phyloP scores from a whole-genome alignment of 1,140 invertebrate species.

The Nasonia giraulti region DNA sequence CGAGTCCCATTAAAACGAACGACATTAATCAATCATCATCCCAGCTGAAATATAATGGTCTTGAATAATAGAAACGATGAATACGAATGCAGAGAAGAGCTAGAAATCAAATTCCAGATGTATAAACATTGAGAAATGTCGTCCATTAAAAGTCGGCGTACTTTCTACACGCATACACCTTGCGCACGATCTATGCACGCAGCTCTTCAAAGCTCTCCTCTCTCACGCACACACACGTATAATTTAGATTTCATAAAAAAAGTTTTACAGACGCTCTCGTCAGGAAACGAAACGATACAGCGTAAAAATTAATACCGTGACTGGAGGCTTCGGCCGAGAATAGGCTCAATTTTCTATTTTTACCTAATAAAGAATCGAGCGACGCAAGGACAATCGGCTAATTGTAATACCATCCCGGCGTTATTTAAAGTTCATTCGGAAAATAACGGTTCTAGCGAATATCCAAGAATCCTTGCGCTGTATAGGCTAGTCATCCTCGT shows the following conservation, averaged over 20 bases:
- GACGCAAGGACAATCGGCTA: neutral
- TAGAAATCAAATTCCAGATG: conserved; percentile 21
- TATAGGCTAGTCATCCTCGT: too few species aligned
- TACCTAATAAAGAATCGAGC: neutral
- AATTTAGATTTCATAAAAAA: conserved; percentile 23
- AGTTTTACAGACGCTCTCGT: neutral
- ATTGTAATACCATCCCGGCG: neutral
- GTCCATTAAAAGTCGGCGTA: conserved; percentile 6
- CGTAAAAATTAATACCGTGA: conserved; percentile 9
- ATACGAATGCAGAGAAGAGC: neutral
- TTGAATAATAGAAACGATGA: neutral
- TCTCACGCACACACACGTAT: too few species aligned
- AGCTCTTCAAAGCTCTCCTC: neutral
- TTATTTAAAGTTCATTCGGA: neutral
- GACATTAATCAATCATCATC: conserved; percentile 18
- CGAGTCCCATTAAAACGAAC: neutral
- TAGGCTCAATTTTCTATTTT: neutral
- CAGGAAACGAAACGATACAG: neutral
- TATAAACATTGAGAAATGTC: conserved; percentile 4
- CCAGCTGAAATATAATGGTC: neutral
- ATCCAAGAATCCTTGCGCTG: neutral
- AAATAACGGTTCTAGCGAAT: neutral
- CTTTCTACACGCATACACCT: neutral
- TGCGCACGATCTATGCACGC: neutral
- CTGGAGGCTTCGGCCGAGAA: neutral